Percentiles rank a stretch among this genome's conserved stretches.
These are phyloP conservation scores for Lethenteron camtschaticum DNA, from an alignment of 2,113 vertebrate species.

Conservation along the genomic window DNA sequence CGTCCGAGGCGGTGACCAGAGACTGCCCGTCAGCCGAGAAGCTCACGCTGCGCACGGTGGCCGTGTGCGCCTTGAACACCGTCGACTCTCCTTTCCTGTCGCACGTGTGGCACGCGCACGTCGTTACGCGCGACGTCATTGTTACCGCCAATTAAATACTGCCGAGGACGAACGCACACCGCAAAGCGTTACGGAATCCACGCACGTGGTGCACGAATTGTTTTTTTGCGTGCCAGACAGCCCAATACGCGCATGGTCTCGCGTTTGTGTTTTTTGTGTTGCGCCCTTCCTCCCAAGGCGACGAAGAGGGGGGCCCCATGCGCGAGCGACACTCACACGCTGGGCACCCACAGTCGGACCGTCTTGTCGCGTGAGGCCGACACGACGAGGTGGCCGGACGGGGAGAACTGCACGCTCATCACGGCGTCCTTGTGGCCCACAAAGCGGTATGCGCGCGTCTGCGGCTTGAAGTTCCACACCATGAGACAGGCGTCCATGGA, in stretches of 20 bases:
- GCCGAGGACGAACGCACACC: too few species aligned
- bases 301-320: neutral
- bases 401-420: conserved; percentile 63
- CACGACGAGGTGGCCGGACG: conserved; percentile 69
- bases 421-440: conserved; percentile 69
- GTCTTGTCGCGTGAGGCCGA: conserved; percentile 84
- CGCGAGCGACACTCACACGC: conserved; percentile 31
- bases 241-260: too few species aligned
- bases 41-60: conserved; percentile 54
- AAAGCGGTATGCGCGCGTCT: conserved; percentile 69
- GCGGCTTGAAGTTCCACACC: conserved; percentile 81
- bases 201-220: neutral
- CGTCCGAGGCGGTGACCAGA: conserved; percentile 70
- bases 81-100: conserved; percentile 67
- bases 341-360: conserved; percentile 82
- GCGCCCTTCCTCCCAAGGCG: neutral
- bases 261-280: neutral
- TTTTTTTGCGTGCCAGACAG: too few species aligned
- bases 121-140: neutral
- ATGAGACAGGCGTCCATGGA: conserved; percentile 70
- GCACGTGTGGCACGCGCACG: neutral
- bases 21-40: conserved; percentile 70
- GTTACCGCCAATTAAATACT: neutral
- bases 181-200: neutral
- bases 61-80: conserved; percentile 61